Conservation (phyloP, 2,113 vertebrate species). For the Rutilus rutilus region DNA sequence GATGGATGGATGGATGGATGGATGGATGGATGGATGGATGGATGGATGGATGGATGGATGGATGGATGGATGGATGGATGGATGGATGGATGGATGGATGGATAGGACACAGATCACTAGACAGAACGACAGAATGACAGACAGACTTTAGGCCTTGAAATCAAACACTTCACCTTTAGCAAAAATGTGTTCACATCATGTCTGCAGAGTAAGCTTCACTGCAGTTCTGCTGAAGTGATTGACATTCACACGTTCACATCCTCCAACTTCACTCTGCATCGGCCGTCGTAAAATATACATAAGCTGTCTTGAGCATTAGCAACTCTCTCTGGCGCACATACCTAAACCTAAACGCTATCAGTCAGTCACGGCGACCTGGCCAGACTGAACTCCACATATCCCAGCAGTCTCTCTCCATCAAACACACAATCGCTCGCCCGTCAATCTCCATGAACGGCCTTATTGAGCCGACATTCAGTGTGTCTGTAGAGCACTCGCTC, state of each 20-base stretch:
- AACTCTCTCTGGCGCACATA: not conserved
- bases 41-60: not conserved
- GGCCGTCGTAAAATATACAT: constrained; percentile 36
- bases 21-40: not conserved
- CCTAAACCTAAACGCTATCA: constrained; percentile 25
- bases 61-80: not conserved
- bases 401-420: constrained; percentile 2
- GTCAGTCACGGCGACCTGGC: not conserved
- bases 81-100: not conserved
- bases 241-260: constrained; percentile 52
- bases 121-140: not conserved
- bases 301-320: constrained; percentile 20
- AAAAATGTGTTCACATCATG: not conserved
- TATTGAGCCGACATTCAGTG: constrained; percentile 18
- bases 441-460: constrained; percentile 5
- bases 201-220: not conserved
- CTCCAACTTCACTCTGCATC: not conserved
- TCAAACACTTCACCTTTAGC: not conserved
- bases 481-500: constrained; percentile 15
- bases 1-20: not conserved
- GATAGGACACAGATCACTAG: not conserved
- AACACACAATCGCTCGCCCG: not conserved
- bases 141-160: not conserved
- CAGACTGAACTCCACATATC: constrained; percentile 17
- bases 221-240: not conserved